Percentiles rank a stretch among this genome's conserved stretches.
These are phyloP conservation scores for Nyctibius grandis DNA, from an alignment of 2,797 vertebrate species.

Conservation along the genomic window DNA sequence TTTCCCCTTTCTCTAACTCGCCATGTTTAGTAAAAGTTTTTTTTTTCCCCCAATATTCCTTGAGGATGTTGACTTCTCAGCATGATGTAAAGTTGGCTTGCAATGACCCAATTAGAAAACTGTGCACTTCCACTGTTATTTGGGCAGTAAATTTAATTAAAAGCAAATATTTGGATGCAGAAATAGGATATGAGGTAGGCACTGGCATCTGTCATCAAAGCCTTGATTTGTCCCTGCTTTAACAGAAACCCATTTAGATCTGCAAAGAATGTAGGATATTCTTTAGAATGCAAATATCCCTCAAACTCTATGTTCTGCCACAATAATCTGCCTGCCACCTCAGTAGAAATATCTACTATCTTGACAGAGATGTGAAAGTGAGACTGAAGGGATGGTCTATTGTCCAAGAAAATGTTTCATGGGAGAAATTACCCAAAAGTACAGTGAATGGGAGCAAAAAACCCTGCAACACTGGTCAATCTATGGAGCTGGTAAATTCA, in stretches of 20 bases:
- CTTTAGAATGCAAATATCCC: neutral
- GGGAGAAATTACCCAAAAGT: neutral
- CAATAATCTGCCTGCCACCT: neutral
- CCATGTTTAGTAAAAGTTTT: neutral
- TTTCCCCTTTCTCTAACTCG: neutral
- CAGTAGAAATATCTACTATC: neutral
- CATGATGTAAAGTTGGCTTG: neutral
- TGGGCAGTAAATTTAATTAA: neutral
- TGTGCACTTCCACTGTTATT: neutral
- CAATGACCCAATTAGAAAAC: neutral
- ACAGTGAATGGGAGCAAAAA: neutral
- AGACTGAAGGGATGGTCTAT: neutral
- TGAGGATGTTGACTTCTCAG: neutral
- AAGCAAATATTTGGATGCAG: constrained; percentile 27
- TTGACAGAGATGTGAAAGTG: neutral
- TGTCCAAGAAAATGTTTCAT: neutral
- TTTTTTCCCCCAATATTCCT: neutral
- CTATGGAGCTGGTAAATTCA: neutral
- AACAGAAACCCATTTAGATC: neutral
- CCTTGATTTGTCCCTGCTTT: neutral
- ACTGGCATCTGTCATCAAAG: neutral
- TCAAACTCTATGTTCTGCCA: neutral
- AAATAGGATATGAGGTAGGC: constrained; percentile 7
- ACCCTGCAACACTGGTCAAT: fast-evolving
- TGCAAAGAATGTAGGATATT: neutral